These are phyloP conservation scores for Psammodynastes pulverulentus DNA, from an alignment of 2,113 vertebrate genomes.

Conservation along the genomic window DNA sequence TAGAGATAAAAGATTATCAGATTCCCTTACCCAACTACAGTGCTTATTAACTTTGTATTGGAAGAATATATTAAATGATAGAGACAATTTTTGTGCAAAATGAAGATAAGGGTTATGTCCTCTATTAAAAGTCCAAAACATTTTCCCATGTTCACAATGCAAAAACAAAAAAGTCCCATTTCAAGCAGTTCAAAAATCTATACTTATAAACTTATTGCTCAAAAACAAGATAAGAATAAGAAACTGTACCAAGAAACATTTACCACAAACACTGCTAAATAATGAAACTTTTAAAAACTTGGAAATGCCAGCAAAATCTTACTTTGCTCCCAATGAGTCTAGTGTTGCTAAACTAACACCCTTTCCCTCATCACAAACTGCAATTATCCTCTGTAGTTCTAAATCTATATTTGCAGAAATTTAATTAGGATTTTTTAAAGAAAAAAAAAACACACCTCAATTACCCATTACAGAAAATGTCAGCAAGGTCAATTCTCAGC, in stretches of 20 bases:
- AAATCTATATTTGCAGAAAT: conserved; percentile 51
- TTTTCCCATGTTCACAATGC: conserved; percentile 28
- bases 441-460: not conserved
- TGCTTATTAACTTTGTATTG: conserved; percentile 16
- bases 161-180: conserved; percentile 4
- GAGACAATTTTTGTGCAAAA: conserved; percentile 26
- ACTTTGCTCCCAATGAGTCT: conserved; percentile 36
- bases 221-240: conserved; percentile 37
- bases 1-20: not conserved
- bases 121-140: conserved; percentile 30
- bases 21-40: not conserved
- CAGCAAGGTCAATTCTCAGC: conserved; percentile 54
- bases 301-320: conserved; percentile 23
- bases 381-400: conserved; percentile 47
- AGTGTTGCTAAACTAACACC: conserved; percentile 32
- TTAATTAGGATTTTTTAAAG: conserved; percentile 35
- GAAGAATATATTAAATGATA: conserved; percentile 29
- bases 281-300: conserved; percentile 34
- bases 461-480: conserved; percentile 50
- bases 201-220: conserved; percentile 11
- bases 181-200: conserved; percentile 8
- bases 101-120: conserved; percentile 22
- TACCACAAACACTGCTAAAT: conserved; percentile 31
- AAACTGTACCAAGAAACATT: conserved; percentile 38
- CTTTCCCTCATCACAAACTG: conserved; percentile 19